Evolutionary conservation across 2,113 vertebrate species (phyloP).

Genomic region (Tragelaphus scriptus): DNA sequence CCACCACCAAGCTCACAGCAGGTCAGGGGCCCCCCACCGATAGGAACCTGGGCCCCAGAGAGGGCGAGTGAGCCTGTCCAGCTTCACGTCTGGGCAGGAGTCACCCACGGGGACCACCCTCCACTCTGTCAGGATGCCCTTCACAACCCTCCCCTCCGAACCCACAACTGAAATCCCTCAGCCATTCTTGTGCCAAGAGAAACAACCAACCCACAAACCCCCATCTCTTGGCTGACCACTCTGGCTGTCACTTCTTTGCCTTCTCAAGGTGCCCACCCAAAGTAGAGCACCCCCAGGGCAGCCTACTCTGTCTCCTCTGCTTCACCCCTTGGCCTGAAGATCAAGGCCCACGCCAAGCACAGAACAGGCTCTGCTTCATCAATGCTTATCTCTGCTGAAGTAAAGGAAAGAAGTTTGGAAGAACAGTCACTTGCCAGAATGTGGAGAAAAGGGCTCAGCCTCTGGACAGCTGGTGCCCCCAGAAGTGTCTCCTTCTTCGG

Average conservation of each 20-base stretch:
- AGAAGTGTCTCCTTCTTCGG: not conserved
- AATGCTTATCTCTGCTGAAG: not conserved
- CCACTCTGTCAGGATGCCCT: not conserved
- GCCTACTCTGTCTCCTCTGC: not conserved
- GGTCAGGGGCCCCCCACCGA: not conserved
- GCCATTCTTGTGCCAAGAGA: not conserved
- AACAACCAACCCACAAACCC: not conserved
- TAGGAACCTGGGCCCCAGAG: not conserved
- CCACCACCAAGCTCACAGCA: not conserved
- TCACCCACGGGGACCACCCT: not conserved
- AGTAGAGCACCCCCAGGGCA: not conserved
- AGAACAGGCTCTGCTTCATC: too few species aligned
- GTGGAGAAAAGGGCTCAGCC: not conserved
- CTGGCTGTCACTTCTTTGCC: not conserved
- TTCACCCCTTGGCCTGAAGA: not conserved
- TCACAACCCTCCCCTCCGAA: not conserved
- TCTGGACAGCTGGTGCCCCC: not conserved
- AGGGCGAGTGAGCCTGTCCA: fast-evolving
- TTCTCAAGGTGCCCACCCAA: not conserved
- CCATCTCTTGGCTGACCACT: not conserved
- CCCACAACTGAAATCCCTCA: not conserved
- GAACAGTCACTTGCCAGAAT: not conserved
- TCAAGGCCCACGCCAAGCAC: not conserved
- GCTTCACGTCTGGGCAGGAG: not conserved
- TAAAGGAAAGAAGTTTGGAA: not conserved